Evolutionary conservation across 2,113 vertebrate species (phyloP).

Genomic region (Centropus bengalensis): DNA sequence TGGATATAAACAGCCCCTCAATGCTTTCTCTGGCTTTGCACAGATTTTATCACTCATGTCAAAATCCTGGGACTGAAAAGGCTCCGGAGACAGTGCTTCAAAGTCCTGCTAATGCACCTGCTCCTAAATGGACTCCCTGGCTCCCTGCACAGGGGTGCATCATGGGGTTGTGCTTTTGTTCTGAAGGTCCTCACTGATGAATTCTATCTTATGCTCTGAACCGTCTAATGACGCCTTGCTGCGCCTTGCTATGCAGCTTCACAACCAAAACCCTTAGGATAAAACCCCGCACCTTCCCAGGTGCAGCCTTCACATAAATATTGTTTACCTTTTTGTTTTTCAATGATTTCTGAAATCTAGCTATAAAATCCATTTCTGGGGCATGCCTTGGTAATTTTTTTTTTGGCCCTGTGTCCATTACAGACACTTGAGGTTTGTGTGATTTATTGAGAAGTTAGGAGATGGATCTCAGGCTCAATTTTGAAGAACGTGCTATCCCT

Average conservation of each 20-base stretch:
- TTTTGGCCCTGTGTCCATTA: neutral
- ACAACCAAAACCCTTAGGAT: neutral
- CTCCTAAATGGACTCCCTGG: conserved; percentile 7
- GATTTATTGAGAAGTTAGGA: conserved; percentile 63
- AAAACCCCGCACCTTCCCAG: neutral
- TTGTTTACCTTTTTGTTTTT: neutral
- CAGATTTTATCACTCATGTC: conserved; percentile 25
- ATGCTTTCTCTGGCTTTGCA: conserved; percentile 23
- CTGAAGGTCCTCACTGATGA: neutral
- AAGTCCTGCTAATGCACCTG: neutral
- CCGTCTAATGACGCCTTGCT: neutral
- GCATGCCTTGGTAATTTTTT: neutral
- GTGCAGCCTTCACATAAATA: neutral
- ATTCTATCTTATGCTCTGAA: neutral
- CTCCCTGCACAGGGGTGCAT: neutral
- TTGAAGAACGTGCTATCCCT: conserved; percentile 64
- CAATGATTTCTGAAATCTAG: neutral
- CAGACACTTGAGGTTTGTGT: neutral
- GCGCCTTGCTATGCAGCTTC: neutral
- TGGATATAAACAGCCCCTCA: conserved; percentile 5
- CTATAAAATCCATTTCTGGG: neutral
- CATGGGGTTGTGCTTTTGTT: neutral
- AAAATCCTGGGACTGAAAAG: neutral
- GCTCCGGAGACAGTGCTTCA: neutral
- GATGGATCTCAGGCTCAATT: conserved; percentile 42